Base-by-base conservation (phyloP, 2,797 vertebrate genomes). In the Echiichthys vipera region DNA sequence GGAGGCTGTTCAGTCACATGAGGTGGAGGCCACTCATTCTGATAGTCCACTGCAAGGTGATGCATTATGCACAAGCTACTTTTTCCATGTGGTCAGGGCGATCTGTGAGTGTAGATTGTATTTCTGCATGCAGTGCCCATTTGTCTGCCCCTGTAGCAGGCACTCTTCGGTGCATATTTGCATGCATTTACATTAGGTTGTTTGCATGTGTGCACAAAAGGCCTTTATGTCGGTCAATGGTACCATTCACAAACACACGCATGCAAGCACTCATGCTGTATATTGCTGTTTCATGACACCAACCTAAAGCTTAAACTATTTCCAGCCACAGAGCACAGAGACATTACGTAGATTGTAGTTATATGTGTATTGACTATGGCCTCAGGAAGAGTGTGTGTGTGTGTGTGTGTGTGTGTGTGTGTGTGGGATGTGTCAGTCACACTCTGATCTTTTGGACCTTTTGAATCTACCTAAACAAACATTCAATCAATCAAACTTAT, bases 141-240 rank as follows among this genome's bases (percentile, higher is more conserved):
- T 72, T 55, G 25, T 18, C 25, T 54, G 3, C 22, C 29, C 27
- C n/a, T 46, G 22, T 45, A 32, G 61, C 56, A 59, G n/a, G 27
- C 42, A 43, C 24, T 47, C 6, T 30, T 15, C 37, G 39, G 29
- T 53, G 20, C 65, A 27, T 5, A 74, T 83, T 87, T 88, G 69
- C 78, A 87, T 83, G 49, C 7, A 82, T 87, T 88, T 78, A 30
- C 81, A 88, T 88, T 10, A 5, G 39, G 71, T 81, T 65, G 39
- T 77, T 82, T 86, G 62, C 64, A 74, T 56, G 49, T 49, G 11
- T 3, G 5, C 59, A 59, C 75, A 88, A 74, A 65, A 42, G 65
- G 36, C 36, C 56, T 73, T 65, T 65, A 63, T 79, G n/a, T 45
- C 2, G 5, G 12, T 66, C 70, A 83, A 49, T 74, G 70, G 24